phyloP scores from a whole-genome alignment of 2,797 vertebrate species.

The Sitta carolinensis region DNA sequence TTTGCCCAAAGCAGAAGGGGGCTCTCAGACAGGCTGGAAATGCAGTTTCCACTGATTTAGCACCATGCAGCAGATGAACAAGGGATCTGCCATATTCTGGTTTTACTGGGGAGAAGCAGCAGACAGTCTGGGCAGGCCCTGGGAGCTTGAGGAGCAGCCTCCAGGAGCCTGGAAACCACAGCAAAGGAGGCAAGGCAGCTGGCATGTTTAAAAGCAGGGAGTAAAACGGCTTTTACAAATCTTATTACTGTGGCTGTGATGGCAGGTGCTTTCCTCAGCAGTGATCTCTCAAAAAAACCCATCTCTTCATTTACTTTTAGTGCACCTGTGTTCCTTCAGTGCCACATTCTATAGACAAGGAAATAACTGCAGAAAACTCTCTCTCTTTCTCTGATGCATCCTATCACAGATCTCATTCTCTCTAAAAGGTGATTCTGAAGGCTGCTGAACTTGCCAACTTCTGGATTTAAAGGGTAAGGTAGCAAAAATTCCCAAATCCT shows the following conservation, averaged over 20 bases:
- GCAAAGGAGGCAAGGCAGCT: not conserved
- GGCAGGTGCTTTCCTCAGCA: not conserved
- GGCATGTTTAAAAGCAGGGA: not conserved
- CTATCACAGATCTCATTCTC: not conserved
- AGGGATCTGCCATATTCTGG: not conserved
- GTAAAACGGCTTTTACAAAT: not conserved
- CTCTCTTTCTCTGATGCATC: not conserved
- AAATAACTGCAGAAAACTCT: not conserved
- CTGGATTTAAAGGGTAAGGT: not conserved
- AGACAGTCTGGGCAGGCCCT: accelerated
- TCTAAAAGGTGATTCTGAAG: not conserved
- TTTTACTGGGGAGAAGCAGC: accelerated
- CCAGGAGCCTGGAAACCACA: not conserved
- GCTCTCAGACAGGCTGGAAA: not conserved
- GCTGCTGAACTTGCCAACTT: not conserved
- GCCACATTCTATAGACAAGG: no score
- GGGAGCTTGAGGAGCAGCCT: not conserved
- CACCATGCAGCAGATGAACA: not conserved
- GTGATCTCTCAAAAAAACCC: not conserved
- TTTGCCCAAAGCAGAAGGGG: not conserved
- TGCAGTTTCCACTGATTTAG: not conserved
- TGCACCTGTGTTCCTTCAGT: not conserved
- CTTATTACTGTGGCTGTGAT: not conserved
- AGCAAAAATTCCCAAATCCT: not conserved
- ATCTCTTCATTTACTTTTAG: not conserved